Conservation (phyloP, 2,888 invertebrate genomes). For the Smittia sp. region DNA sequence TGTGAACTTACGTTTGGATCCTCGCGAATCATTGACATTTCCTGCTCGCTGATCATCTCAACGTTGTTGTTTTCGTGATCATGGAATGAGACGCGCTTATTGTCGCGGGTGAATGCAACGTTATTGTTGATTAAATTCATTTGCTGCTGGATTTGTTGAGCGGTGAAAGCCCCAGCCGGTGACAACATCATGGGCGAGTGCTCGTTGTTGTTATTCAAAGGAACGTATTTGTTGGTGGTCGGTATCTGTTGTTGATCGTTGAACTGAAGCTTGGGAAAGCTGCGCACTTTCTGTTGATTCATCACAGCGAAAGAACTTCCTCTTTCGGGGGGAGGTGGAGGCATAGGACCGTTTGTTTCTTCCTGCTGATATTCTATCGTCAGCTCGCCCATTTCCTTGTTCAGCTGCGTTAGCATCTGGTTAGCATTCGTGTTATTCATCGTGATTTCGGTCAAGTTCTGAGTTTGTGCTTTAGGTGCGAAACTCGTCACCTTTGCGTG, state of each 20-base stretch:
- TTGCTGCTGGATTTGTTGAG: constrained; percentile 37
- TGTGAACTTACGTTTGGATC: constrained; percentile 79
- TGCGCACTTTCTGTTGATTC: constrained; percentile 34
- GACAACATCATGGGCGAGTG: constrained; percentile 29
- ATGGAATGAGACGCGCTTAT: constrained; percentile 74
- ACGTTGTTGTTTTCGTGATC: constrained; percentile 58
- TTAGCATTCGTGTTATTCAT: constrained; percentile 46
- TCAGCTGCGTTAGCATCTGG: constrained; percentile 48
- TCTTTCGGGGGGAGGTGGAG: constrained; percentile 80
- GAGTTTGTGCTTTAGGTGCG: constrained; percentile 44
- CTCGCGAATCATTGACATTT: constrained; percentile 61
- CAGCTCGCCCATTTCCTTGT: constrained; percentile 49
- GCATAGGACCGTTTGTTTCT: constrained; percentile 48
- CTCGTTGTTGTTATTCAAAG: constrained; percentile 8
- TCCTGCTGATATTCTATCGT: constrained; percentile 38
- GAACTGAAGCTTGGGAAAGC: constrained; percentile 29
- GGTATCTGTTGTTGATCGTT: constrained; percentile 26
- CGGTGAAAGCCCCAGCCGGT: constrained; percentile 14
- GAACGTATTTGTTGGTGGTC: constrained; percentile 31
- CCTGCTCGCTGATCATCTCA: constrained; percentile 50
- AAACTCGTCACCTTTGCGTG: constrained; percentile 52
- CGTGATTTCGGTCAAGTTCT: constrained; percentile 31
- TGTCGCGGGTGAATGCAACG: constrained; percentile 47
- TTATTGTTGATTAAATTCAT: constrained; percentile 38
- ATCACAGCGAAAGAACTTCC: constrained; percentile 58